phyloP scores from a whole-genome alignment of 1,140 invertebrate genomes.

The Drosophila tani region DNA sequence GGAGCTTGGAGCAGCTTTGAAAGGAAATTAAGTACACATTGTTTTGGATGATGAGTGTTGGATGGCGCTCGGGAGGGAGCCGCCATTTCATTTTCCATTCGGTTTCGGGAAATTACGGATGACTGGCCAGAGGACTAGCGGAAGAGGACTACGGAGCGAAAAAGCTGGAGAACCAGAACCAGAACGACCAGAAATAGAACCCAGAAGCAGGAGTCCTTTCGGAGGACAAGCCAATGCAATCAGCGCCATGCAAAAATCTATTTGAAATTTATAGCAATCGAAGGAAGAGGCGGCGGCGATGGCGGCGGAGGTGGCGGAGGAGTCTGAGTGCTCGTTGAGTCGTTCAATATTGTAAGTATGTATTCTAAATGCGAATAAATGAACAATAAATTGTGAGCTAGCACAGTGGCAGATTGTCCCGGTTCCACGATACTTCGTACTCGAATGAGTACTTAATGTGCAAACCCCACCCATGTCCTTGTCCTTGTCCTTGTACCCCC shows the following conservation, averaged over 20 bases:
- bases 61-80: background rate
- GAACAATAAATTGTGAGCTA: conserved; percentile 59
- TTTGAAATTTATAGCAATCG: conserved; percentile 49
- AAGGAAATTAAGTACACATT: conserved; percentile 74
- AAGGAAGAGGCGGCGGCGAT: background rate
- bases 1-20: conserved; percentile 5
- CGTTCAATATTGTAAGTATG: conserved; percentile 41
- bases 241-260: conserved; percentile 50
- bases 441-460: conserved; percentile 26
- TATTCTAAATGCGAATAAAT: conserved; percentile 61
- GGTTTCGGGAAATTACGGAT: conserved; percentile 66
- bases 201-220: background rate
- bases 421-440: conserved; percentile 2
- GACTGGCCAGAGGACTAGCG: conserved; percentile 39
- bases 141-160: conserved; percentile 1
- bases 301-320: background rate
- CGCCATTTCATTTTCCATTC: conserved; percentile 50
- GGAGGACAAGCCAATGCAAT: conserved; percentile 45
- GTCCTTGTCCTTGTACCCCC: background rate
- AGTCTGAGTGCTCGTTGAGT: conserved; percentile 19
- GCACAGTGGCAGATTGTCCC: conserved; percentile 39
- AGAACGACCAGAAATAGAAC: conserved; percentile 1
- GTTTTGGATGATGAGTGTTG: conserved; percentile 44
- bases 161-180: background rate
- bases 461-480: background rate